Conservation (phyloP, 2,113 vertebrate species). For the Felis chaus region DNA sequence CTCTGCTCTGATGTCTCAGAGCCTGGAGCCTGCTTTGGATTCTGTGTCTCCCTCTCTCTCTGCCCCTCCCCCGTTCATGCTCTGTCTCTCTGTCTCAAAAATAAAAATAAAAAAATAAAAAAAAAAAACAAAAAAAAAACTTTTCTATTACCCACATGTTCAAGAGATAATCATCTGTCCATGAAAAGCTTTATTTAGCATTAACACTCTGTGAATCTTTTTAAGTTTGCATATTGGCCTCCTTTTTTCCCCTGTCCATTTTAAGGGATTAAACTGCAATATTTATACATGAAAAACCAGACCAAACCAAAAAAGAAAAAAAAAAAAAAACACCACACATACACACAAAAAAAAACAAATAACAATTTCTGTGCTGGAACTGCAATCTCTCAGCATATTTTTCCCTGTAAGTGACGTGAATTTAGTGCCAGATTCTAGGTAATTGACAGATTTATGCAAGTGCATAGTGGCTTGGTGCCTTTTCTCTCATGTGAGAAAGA, state of each 20-base stretch:
- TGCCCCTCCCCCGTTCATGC: too few species aligned
- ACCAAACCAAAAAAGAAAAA: neutral
- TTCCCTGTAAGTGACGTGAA: slow-evolving; percentile 14
- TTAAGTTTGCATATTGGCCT: neutral
- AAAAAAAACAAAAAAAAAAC: neutral
- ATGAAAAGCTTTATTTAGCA: neutral
- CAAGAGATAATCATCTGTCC: slow-evolving; percentile 49
- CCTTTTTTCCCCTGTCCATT: neutral
- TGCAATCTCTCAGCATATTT: slow-evolving; percentile 54
- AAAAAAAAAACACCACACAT: neutral
- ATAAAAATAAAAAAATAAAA: too few species aligned
- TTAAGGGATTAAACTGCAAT: neutral
- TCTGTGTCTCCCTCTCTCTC: too few species aligned
- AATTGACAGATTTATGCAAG: slow-evolving; percentile 62
- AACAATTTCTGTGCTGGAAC: slow-evolving; percentile 23
- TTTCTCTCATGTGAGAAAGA: slow-evolving; percentile 46
- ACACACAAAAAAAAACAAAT: neutral
- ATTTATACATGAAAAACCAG: slow-evolving; percentile 27
- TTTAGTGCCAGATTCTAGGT: slow-evolving; percentile 30
- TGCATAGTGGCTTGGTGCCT: neutral
- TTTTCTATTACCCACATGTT: slow-evolving; percentile 50
- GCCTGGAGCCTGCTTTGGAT: too few species aligned
- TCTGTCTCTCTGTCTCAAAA: too few species aligned
- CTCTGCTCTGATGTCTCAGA: too few species aligned
- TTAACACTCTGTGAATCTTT: neutral